These are phyloP conservation scores for Asteroscopus sphinx DNA, from an alignment of 2,888 invertebrate genomes.

Conservation along the genomic window DNA sequence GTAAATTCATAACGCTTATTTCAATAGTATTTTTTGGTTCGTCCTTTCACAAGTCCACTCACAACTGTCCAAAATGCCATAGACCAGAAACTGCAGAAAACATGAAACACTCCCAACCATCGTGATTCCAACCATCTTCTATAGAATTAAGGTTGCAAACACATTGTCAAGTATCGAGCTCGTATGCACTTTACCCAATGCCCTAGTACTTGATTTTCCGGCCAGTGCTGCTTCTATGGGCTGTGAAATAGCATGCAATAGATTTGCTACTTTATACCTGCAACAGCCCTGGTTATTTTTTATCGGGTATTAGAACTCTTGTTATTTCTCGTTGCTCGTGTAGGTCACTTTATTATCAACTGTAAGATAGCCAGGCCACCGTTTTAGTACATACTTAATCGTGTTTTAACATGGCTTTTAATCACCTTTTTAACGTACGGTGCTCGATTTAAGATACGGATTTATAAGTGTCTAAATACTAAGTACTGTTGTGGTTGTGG, in stretches of 20 bases:
- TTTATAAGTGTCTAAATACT: too few species aligned
- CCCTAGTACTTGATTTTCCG: conserved; percentile 14
- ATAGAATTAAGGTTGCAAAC: conserved; percentile 16
- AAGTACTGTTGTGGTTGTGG: too few species aligned
- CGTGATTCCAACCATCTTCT: conserved; percentile 5
- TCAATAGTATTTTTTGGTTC: too few species aligned
- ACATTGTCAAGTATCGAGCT: background rate
- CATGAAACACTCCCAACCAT: background rate
- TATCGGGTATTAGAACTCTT: conserved; percentile 7
- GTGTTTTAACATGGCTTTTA: too few species aligned
- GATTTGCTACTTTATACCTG: conserved; percentile 26
- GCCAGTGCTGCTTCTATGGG: conserved; percentile 30
- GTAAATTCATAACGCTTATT: too few species aligned
- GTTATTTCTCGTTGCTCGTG: conserved; percentile 1
- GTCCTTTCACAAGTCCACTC: background rate
- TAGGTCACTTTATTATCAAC: too few species aligned
- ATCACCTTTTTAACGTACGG: too few species aligned
- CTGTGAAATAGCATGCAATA: conserved; percentile 46
- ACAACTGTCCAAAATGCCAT: background rate
- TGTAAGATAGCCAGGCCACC: too few species aligned
- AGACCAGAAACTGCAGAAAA: conserved; percentile 3
- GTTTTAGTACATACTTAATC: too few species aligned
- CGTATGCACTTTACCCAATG: conserved; percentile 24
- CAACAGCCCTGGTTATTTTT: conserved; percentile 4
- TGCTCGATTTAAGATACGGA: too few species aligned